Evolutionary conservation across 2,888 invertebrate species (phyloP), one percentile per base, ranked within the genome.

Genomic region (Phania funesta): DNA sequence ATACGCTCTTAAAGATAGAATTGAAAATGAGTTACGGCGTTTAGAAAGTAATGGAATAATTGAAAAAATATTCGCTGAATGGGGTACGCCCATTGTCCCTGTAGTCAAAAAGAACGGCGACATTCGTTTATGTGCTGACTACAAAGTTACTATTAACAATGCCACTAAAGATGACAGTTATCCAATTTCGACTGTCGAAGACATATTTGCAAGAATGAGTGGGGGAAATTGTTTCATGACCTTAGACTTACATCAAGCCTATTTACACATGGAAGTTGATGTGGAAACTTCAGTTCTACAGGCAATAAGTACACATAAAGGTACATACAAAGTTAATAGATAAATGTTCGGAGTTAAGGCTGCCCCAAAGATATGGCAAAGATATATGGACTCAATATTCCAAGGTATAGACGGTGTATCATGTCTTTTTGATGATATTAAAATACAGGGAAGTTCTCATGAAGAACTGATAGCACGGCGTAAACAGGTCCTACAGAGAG

Each of bases 191-290:
- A 73, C 62, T 0, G 48, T 56, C 8, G 79, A n/a, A 64, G 65
- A 73, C 5, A 79, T 65, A 11, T 79, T 71, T 24, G 70, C 78
- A 24, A 64, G 32, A 46, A 54, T 71, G 70, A 46, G 67, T 16
- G 84, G 84, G 1, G 82, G 84, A 44, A 41, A 62, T 35, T 86
- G 89, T 84, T 81, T 87, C 11, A 58, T 58, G 11, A 58, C 58
- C 1, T 11, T 58, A n/a, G 38, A 58, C 4, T 38, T 58, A 38
- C 58, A 38, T 38, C 58, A 58, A n/a, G 58, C 68, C 78, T 88
- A 86, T 68, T 85, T 87, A 76, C 88, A 89, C 79, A 76, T 88
- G n/a, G 85, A 85, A 70, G 48, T 88, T 2, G 85, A 86, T n/a
- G 54, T 70, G 22, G 86, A 87, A 24, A 73, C 80, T 9, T 83